Conservation (phyloP, 2,888 invertebrate genomes). For the Matsumyia berberina region DNA sequence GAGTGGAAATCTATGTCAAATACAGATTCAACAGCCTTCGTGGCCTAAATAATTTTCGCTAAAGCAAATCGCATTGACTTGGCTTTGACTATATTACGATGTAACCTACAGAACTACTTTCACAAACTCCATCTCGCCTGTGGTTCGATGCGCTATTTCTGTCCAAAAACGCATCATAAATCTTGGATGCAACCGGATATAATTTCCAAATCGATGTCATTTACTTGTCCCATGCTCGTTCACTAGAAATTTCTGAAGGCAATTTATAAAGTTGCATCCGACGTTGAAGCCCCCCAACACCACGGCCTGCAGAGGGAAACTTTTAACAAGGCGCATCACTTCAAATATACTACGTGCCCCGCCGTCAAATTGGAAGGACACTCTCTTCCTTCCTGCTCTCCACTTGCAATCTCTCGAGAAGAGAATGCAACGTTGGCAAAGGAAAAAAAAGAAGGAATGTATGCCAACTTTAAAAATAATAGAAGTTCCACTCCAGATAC, state of each 20-base stretch:
- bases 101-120: slow-evolving; percentile 26
- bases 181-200: slow-evolving; percentile 46
- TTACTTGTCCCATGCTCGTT: slow-evolving; percentile 51
- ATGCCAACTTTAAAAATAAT: slow-evolving; percentile 63
- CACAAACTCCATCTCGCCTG: background rate
- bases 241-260: slow-evolving; percentile 46
- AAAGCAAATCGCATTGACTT: background rate
- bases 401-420: slow-evolving; percentile 26
- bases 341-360: slow-evolving; percentile 44
- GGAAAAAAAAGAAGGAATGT: slow-evolving; percentile 32
- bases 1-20: slow-evolving; percentile 28
- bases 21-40: background rate
- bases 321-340: slow-evolving; percentile 67
- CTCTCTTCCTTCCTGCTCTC: background rate
- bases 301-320: slow-evolving; percentile 20
- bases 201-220: slow-evolving; percentile 69
- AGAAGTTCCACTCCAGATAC: slow-evolving; percentile 62
- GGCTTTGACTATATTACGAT: background rate
- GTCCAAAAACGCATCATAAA: slow-evolving; percentile 39
- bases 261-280: slow-evolving; percentile 59
- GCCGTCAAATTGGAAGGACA: slow-evolving; percentile 60
- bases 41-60: background rate
- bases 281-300: slow-evolving; percentile 27
- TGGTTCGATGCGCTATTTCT: background rate
- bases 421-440: slow-evolving; percentile 56